These are phyloP conservation scores for Mastacembelus armatus DNA, from an alignment of 2,797 vertebrate species.

Conservation along the genomic window DNA sequence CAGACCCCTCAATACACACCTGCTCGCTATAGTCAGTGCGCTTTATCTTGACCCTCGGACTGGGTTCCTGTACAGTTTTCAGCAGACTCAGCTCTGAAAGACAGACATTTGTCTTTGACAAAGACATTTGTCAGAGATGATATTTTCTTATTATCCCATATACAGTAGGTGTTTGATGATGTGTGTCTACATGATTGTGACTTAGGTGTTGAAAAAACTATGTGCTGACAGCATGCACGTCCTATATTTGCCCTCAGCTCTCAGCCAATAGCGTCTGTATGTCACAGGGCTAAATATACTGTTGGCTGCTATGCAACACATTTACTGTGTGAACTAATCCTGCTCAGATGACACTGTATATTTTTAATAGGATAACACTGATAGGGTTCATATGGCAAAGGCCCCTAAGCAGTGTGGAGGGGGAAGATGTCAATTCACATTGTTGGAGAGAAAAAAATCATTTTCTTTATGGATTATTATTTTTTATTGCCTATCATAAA, in stretches of 20 bases:
- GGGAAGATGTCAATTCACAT: slow-evolving; percentile 37
- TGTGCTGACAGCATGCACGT: slow-evolving; percentile 50
- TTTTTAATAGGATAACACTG: slow-evolving; percentile 70
- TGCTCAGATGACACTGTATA: slow-evolving; percentile 72
- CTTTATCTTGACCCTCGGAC: slow-evolving; percentile 28
- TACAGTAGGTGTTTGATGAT: not conserved
- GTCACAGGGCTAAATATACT: slow-evolving; percentile 73
- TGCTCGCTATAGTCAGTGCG: slow-evolving; percentile 16
- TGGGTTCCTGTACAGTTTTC: slow-evolving; percentile 7
- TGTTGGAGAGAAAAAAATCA: slow-evolving; percentile 24
- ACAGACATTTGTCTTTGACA: too few relatives aligned
- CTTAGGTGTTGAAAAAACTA: slow-evolving; percentile 6
- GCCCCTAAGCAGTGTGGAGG: slow-evolving; percentile 13
- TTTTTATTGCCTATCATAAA: slow-evolving; percentile 42
- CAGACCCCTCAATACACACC: slow-evolving; percentile 25
- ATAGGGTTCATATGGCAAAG: slow-evolving; percentile 59
- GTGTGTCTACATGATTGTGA: not conserved
- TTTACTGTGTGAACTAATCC: slow-evolving; percentile 31
- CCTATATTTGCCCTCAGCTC: slow-evolving; percentile 47
- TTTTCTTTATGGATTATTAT: slow-evolving; percentile 69
- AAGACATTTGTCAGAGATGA: not conserved
- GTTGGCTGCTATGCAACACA: slow-evolving; percentile 31
- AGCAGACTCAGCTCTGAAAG: not conserved
- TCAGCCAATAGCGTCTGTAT: slow-evolving; percentile 62
- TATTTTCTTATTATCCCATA: not conserved